A percentile compares a stretch with the other conserved stretches of the same genome.
phyloP scores from a whole-genome alignment of 2,888 invertebrate species.

The Euclidia mi region DNA sequence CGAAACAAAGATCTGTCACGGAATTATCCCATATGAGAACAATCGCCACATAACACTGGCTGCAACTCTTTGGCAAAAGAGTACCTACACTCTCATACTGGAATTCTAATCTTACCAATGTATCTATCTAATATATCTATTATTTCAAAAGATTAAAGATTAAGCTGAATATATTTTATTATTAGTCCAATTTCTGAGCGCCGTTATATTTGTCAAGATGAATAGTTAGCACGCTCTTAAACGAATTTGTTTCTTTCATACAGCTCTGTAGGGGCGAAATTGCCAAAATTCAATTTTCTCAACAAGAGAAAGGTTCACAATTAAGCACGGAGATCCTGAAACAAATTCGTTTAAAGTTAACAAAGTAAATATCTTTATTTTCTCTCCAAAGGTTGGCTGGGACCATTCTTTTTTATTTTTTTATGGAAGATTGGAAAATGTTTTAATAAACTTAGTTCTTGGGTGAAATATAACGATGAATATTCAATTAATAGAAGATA shows the following conservation, averaged over 20 bases:
- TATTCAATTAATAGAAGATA: not conserved
- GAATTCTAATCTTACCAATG: too few species aligned
- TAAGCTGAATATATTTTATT: not conserved
- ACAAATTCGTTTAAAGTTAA: slow-evolving; percentile 35
- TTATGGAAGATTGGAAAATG: slow-evolving; percentile 8
- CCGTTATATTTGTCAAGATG: not conserved
- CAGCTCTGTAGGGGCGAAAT: slow-evolving; percentile 25
- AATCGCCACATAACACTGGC: too few species aligned
- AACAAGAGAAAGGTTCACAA: slow-evolving; percentile 36
- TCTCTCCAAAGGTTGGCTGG: too few species aligned
- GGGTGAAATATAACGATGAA: not conserved
- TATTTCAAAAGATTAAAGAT: too few species aligned
- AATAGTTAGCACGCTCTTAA: not conserved
- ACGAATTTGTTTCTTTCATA: slow-evolving; percentile 19
- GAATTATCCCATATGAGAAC: too few species aligned
- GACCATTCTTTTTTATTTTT: too few species aligned
- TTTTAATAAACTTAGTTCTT: slow-evolving; percentile 3
- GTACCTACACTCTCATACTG: too few species aligned
- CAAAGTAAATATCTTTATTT: slow-evolving; percentile 32
- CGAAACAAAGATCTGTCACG: too few species aligned
- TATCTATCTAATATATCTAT: too few species aligned
- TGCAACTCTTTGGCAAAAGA: too few species aligned
- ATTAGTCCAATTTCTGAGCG: too few species aligned
- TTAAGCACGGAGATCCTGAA: slow-evolving; percentile 32
- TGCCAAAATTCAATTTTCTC: slow-evolving; percentile 33